Evolutionary conservation across 2,888 invertebrate species (phyloP), one percentile per base, ranked within the genome.

Genomic region (Drosophila aldrichi): DNA sequence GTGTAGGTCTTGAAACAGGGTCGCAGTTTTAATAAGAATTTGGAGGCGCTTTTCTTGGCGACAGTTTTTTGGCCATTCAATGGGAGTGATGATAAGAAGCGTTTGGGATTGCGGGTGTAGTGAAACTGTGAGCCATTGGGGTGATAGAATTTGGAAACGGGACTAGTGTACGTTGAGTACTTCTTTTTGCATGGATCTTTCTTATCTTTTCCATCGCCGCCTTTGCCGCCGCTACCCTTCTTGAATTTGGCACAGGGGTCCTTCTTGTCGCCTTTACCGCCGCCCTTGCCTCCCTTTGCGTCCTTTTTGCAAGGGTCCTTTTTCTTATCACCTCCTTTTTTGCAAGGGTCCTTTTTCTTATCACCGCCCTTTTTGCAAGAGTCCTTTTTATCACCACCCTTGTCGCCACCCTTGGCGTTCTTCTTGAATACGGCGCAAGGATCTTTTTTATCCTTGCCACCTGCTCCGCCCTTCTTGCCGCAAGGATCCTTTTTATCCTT

Each of bases 101-200:
- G 75, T 10, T 66, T 62, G 0, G 57, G 36, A n/a, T 20, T 16
- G 20, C 40, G 20, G 10, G 6, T 9, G 3, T 14, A 32, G 5
- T 34, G n/a, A 16, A 41, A 68, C 2, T 40, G 22, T 2, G 44
- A 20, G 7, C 20, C n/a, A 10, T 58, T 66, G 12, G 52, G 9
- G 41, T 36, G 32, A 14, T 57, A 54, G 8, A 40, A 56, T 29
- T 54, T 70, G 6, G 64, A 16, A 7, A 49, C 18, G 10, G 56
- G 77, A 16, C 40, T 67, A 4, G 58, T 2, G 6, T 29, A 38
- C 0, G 83, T 82, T 0, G 81, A 82, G 36, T 58, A 80, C 10
- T 77, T 77, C 25, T 83, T 81, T 16, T 77, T 72, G 57, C 68
- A 58, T 1, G 81, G 70, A 12, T 25, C 44, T 4, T 71, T 55